Conservation (phyloP, 1,140 invertebrate genomes). For the Calycopis cecrops region DNA sequence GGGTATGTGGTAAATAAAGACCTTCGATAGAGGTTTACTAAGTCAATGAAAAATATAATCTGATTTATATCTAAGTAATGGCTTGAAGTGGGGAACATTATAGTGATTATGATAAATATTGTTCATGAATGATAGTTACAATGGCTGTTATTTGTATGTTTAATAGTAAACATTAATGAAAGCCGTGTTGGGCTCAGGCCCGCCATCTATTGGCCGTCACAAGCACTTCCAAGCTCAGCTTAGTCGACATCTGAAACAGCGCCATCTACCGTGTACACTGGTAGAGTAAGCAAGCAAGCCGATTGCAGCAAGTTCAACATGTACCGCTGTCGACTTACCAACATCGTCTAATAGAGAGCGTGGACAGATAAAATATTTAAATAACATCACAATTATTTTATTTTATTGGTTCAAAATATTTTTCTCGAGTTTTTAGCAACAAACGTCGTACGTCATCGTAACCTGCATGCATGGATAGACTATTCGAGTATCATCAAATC, state of each 20-base stretch:
- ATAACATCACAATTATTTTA: slow-evolving; percentile 15
- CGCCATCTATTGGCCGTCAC: slow-evolving; percentile 34
- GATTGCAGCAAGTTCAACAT: slow-evolving; percentile 29
- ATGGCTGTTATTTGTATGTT: too few species aligned
- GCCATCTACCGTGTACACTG: slow-evolving; percentile 41
- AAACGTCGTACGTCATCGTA: too few species aligned
- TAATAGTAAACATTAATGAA: too few species aligned
- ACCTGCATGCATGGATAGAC: too few species aligned
- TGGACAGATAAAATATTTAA: slow-evolving; percentile 55
- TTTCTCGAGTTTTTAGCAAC: too few species aligned
- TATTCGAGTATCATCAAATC: too few species aligned
- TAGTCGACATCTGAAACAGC: slow-evolving; percentile 27
- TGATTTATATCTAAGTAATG: background rate
- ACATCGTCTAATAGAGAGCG: slow-evolving; percentile 60
- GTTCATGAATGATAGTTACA: too few species aligned
- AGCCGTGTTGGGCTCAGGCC: slow-evolving; percentile 11
- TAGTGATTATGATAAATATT: too few species aligned
- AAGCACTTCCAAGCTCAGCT: slow-evolving; percentile 35
- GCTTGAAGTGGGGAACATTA: background rate
- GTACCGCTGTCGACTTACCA: slow-evolving; percentile 58
- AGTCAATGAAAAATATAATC: too few species aligned
- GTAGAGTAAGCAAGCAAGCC: slow-evolving; percentile 49
- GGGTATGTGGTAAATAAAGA: too few species aligned
- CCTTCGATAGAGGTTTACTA: too few species aligned
- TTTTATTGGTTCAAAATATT: too few species aligned